Percentiles rank a stretch among this genome's conserved stretches.
Evolutionary conservation across 2,113 vertebrate species (phyloP).

Genomic region (Blennius ocellaris): DNA sequence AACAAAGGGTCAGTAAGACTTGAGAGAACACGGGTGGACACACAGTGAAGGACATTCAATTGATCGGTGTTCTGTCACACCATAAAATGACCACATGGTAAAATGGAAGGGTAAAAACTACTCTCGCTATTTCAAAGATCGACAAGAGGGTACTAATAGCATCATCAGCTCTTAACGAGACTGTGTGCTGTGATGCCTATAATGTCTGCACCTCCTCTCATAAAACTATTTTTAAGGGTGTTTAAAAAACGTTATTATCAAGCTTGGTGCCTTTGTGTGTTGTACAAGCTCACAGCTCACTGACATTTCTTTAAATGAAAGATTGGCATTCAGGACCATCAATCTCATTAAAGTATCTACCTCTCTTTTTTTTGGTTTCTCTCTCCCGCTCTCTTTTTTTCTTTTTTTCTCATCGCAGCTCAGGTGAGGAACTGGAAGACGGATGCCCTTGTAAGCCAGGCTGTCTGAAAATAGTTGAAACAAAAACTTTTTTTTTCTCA

Average conservation of each 20-base stretch:
- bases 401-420: slow-evolving; percentile 10
- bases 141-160: slow-evolving; percentile 49
- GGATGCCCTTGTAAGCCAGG: slow-evolving; percentile 28
- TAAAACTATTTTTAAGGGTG: slow-evolving; percentile 61
- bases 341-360: not conserved
- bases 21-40: slow-evolving; percentile 46
- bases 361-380: slow-evolving; percentile 9
- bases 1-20: slow-evolving; percentile 68
- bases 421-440: slow-evolving; percentile 33
- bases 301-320: slow-evolving; percentile 28
- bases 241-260: slow-evolving; percentile 47
- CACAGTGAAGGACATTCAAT: slow-evolving; percentile 62
- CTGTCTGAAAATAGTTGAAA: slow-evolving; percentile 26
- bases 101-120: slow-evolving; percentile 38
- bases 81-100: slow-evolving; percentile 62
- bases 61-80: slow-evolving; percentile 62
- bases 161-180: slow-evolving; percentile 54
- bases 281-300: slow-evolving; percentile 24
- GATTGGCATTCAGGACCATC: slow-evolving; percentile 3
- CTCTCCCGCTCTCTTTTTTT: not conserved
- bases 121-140: slow-evolving; percentile 38
- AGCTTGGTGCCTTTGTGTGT: slow-evolving; percentile 15
- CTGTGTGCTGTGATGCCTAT: slow-evolving; percentile 15
- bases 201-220: slow-evolving; percentile 41
- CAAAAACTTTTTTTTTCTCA: slow-evolving; percentile 33